phyloP scores from a whole-genome alignment of 2,113 vertebrate genomes.

The Urocynchramus pylzowi region DNA sequence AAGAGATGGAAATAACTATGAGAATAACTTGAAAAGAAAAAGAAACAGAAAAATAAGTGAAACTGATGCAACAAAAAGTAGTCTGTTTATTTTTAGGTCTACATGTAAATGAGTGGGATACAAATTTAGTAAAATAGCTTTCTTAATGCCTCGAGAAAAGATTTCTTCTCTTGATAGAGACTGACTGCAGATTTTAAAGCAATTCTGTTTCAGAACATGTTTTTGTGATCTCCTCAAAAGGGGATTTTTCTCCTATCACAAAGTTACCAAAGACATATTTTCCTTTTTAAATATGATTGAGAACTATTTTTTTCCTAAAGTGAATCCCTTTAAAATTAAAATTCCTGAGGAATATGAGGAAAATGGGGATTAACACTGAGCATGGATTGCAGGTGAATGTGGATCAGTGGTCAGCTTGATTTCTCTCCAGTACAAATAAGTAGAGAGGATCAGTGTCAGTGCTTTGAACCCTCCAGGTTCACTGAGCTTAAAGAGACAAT shows the following conservation, averaged over 20 bases:
- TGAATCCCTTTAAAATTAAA: not conserved
- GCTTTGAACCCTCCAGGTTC: not conserved
- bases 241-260: not conserved
- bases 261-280: not conserved
- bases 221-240: not conserved
- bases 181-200: not conserved
- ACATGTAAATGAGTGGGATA: not conserved
- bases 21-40: not conserved
- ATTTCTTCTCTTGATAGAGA: not conserved
- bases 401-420: not conserved
- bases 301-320: not conserved
- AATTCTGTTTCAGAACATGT: not conserved
- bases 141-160: constrained; percentile 4
- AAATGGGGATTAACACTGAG: not conserved
- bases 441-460: not conserved
- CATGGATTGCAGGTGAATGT: not conserved
- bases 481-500: not conserved
- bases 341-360: not conserved
- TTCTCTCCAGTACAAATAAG: not conserved
- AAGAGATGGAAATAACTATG: not conserved
- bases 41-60: not conserved
- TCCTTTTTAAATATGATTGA: not conserved
- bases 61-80: not conserved
- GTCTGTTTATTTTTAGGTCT: not conserved
- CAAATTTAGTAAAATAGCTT: not conserved